Percentiles rank a stretch among this genome's conserved stretches.
These are phyloP conservation scores for Lycia hirtaria DNA, from an alignment of 2,888 invertebrate genomes.

Conservation along the genomic window DNA sequence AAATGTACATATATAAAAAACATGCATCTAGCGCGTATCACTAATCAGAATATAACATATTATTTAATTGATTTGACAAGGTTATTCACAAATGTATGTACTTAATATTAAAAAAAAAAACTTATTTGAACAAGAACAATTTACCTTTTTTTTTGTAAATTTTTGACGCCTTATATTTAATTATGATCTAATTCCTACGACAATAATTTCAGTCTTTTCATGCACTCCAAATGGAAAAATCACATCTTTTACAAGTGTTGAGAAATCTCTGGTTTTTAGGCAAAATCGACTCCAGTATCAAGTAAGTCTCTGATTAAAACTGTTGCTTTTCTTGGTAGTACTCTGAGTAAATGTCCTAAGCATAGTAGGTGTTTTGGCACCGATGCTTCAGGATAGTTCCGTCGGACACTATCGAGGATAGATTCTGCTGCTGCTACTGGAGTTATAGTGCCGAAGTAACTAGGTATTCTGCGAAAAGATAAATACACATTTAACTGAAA, in stretches of 20 bases:
- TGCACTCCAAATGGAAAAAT: neutral
- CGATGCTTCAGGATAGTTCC: slow-evolving; percentile 87
- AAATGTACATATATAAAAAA: too few species aligned
- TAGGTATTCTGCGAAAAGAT: slow-evolving; percentile 84
- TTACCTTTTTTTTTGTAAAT: too few species aligned
- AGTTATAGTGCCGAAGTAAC: slow-evolving; percentile 87
- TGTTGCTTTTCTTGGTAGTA: slow-evolving; percentile 86
- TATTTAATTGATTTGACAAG: too few species aligned
- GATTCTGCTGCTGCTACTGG: slow-evolving; percentile 84
- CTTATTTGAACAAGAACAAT: too few species aligned
- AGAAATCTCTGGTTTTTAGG: slow-evolving; percentile 53
- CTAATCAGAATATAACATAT: too few species aligned
- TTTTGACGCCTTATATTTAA: too few species aligned
- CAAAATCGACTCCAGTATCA: slow-evolving; percentile 88
- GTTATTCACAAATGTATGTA: too few species aligned
- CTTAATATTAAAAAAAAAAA: too few species aligned
- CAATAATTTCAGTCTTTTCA: neutral
- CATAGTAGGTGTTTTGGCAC: slow-evolving; percentile 86
- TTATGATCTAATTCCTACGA: neutral
- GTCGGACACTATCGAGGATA: slow-evolving; percentile 86
- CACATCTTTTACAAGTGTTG: neutral
- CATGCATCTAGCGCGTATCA: too few species aligned
- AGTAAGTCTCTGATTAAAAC: slow-evolving; percentile 86
- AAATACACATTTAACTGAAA: slow-evolving; percentile 12
- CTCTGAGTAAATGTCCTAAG: slow-evolving; percentile 84